A percentile compares a stretch with the other conserved stretches of the same genome.
Conservation (phyloP, 2,797 vertebrate genomes). For the Danio kyathit region DNA sequence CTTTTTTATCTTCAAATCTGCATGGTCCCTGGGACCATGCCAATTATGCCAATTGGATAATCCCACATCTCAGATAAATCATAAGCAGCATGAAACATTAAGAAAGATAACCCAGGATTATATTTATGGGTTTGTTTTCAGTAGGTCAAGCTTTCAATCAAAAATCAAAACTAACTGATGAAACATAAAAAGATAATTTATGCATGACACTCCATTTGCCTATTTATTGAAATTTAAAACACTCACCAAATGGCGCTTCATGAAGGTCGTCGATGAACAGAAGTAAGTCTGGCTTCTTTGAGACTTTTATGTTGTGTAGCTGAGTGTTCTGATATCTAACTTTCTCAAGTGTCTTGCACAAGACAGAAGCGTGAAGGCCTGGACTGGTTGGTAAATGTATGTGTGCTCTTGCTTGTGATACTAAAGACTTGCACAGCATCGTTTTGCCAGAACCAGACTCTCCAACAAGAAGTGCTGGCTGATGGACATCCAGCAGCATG, state of each 20-base stretch:
- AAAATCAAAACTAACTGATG: no score
- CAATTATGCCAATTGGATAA: no score
- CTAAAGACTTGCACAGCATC: slow-evolving; percentile 75
- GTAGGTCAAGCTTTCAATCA: no score
- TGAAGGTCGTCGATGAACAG: slow-evolving; percentile 74
- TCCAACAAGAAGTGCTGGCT: slow-evolving; percentile 83
- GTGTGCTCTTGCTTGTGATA: slow-evolving; percentile 72
- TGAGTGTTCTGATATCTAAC: slow-evolving; percentile 47
- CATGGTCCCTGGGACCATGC: no score
- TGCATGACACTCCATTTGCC: neutral
- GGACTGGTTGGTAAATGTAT: slow-evolving; percentile 69
- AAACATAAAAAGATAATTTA: no score
- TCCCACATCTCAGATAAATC: no score
- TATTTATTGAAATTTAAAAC: neutral
- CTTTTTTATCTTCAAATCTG: no score
- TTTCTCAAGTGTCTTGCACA: slow-evolving; percentile 73
- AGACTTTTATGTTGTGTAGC: neutral
- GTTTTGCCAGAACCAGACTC: slow-evolving; percentile 84
- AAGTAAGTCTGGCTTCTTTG: slow-evolving; percentile 60
- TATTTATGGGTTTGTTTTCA: no score
- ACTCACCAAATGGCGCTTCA: slow-evolving; percentile 72
- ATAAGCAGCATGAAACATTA: no score
- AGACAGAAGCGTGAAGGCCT: slow-evolving; percentile 67
- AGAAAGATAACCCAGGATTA: no score
- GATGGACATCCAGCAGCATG: slow-evolving; percentile 76